Base-by-base conservation (phyloP, 1,140 invertebrate genomes). In the Micrasema minimum region DNA sequence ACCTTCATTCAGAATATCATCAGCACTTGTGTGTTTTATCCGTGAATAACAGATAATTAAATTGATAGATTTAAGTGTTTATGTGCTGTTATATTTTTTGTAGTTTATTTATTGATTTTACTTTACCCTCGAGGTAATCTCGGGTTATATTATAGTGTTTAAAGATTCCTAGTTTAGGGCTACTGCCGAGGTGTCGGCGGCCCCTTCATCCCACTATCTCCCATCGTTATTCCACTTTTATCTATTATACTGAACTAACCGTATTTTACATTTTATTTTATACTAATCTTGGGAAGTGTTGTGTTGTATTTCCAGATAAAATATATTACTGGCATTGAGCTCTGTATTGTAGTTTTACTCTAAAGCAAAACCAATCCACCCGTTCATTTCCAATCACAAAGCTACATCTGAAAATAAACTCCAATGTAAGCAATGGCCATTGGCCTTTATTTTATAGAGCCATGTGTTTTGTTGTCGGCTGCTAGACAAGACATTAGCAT, bases 201-300 rank as follows among this genome's bases (percentile, higher is more conserved):
- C 37, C 55, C 16, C n/a, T 37, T 51, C 31, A 16, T 22, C 41
- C n/a, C 57, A n/a, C 57, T 61, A 78, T 80, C 51, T 53, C 65
- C 46, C 43, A 62, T 69, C 61, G 12, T 57, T 53, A 51, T 71
- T 84, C 81, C 12, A 82, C 81, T 83, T 83, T 82, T 83, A 82
- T 78, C 81, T 83, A 83, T 83, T 84, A 82, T 85, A 82, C 82
- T 80, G 82, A 84, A 85, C 82, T 84, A 84, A 85, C 82, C 82
- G 79, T 83, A 84, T 83, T 83, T 84, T 83, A 83, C 83, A 82
- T 84, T 84, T 85, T 82, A 83, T 84, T 85, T 85, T 84, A 80
- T 84, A 85, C 83, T 85, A 85, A 85, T 83, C 80, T 81, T 80
- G 82, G 82, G 80, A 85, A 83, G 82, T 85, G 83, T 83, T 85